A percentile compares a stretch with the other conserved stretches of the same genome.
These are phyloP conservation scores for Eptatretus atami DNA, from an alignment of 2,797 vertebrate genomes.

Conservation along the genomic window DNA sequence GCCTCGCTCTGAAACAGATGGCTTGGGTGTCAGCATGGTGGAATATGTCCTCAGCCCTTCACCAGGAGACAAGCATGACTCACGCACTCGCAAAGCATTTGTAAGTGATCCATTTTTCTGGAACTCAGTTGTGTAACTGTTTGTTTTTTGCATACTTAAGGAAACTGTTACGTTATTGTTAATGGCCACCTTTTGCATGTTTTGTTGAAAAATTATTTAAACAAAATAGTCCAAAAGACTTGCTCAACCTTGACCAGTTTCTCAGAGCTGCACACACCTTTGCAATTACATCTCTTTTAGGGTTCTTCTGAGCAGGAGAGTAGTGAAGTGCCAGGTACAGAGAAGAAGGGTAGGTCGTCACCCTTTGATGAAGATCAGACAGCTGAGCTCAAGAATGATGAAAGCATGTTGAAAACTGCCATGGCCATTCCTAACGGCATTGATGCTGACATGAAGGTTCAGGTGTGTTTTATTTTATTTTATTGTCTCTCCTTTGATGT, in stretches of 20 bases:
- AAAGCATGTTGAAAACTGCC: slow-evolving; percentile 60
- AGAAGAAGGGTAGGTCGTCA: slow-evolving; percentile 55
- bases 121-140: no score
- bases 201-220: background rate
- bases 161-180: background rate
- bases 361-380: slow-evolving; percentile 72
- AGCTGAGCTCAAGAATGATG: slow-evolving; percentile 63
- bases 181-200: background rate
- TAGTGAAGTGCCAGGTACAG: slow-evolving; percentile 69
- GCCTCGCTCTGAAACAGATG: slow-evolving; percentile 92
- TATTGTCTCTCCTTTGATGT: no score
- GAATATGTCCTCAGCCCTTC: slow-evolving; percentile 96
- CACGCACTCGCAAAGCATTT: slow-evolving; percentile 87
- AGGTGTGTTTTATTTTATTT: slow-evolving; percentile 21
- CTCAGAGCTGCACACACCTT: background rate
- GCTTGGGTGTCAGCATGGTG: slow-evolving; percentile 94
- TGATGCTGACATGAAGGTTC: slow-evolving; percentile 78
- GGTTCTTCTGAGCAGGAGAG: slow-evolving; percentile 63
- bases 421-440: slow-evolving; percentile 86
- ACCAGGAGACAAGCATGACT: slow-evolving; percentile 56
- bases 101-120: slow-evolving; percentile 22
- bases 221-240: background rate
- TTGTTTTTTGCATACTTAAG: no score
- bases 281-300: slow-evolving; percentile 14
- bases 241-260: background rate